Evolutionary conservation across 1,140 invertebrate species (phyloP), one percentile per base, ranked within the genome.

Genomic region (Oreohelix idahoensis): DNA sequence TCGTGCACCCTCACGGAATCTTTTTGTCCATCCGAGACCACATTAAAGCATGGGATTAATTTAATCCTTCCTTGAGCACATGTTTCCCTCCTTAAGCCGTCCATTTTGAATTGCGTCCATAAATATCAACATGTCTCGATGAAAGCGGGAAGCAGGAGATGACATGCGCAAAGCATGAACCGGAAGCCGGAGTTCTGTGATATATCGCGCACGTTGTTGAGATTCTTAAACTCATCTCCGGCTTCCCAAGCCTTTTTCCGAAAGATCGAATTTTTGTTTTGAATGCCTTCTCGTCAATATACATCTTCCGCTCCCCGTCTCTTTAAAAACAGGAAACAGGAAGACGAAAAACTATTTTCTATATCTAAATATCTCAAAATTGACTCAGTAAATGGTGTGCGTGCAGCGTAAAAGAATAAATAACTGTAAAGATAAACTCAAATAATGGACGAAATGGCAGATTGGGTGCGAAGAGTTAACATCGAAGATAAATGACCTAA

Each of bases 91-190:
- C 63, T 32, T 66, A 66, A 66, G 63, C 5, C 63, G 63, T 29
- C 63, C 63, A 66, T 66, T 66, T 66, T 66, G 29, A 35, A 66
- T 66, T 66, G 63, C 32, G 32, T 66, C 63, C 63, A 32, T 66
- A 29, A 66, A 66, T 66, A 66, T 66, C 63, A 66, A 66, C 63
- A 66, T 66, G 63, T 66, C 63, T 8, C 29, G 20, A 66, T 66
- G 63, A 66, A 66, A 66, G 32, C 63, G 11, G 63, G 29, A 66
- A 66, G 63, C 5, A 23, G n/a, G n/a, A 66, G 63, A 66, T 66
- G 29, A 66, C 63, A 66, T 66, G 63, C 63, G 63, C 29, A 66
- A 17, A 66, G 63, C 63, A 66, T 66, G 4, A 29, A 32, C n/a
- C 63, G 63, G 63, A 66, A 66, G 63, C n/a, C 32, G 29, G 29